Evolutionary conservation across 1,140 invertebrate species (phyloP).

Genomic region (Lethrus apterus): DNA sequence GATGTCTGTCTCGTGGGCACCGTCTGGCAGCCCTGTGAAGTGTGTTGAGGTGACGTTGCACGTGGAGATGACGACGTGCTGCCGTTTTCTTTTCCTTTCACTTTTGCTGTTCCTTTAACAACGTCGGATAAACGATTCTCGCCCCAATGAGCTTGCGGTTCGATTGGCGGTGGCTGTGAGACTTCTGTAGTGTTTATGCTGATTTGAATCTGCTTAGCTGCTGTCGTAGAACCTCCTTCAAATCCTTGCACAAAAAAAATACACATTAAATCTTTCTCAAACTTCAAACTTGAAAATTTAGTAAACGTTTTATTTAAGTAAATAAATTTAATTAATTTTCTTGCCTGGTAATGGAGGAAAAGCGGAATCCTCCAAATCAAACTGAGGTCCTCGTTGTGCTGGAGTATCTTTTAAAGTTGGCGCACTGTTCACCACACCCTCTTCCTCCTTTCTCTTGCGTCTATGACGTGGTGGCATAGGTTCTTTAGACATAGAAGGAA

Average conservation of each 20-base stretch:
- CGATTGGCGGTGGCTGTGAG: slow-evolving; percentile 2
- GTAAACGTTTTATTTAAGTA: no score
- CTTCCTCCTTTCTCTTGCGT: slow-evolving; percentile 44
- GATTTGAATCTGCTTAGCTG: slow-evolving; percentile 17
- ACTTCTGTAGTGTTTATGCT: slow-evolving; percentile 1
- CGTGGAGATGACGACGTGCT: slow-evolving; percentile 24
- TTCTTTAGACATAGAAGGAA: slow-evolving; percentile 21
- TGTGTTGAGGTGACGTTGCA: slow-evolving; percentile 30
- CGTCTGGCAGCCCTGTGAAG: slow-evolving; percentile 11
- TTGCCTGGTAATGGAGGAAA: slow-evolving; percentile 73
- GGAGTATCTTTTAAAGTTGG: background rate
- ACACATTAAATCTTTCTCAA: slow-evolving; percentile 1
- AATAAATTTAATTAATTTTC: no score
- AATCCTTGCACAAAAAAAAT: slow-evolving; percentile 13
- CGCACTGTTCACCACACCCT: slow-evolving; percentile 15
- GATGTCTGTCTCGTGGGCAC: slow-evolving; percentile 16
- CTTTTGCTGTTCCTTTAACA: slow-evolving; percentile 66
- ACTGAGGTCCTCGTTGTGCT: slow-evolving; percentile 48
- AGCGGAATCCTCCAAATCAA: slow-evolving; percentile 72
- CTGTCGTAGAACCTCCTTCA: slow-evolving; percentile 22
- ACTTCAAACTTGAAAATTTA: background rate
- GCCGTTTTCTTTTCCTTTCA: slow-evolving; percentile 30
- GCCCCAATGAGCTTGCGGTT: slow-evolving; percentile 29
- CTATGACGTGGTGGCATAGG: slow-evolving; percentile 35
- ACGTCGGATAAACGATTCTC: slow-evolving; percentile 68